Evolutionary conservation across 1,140 invertebrate species (phyloP), one percentile per base, ranked within the genome.

Genomic region (Pseudoatta argentina): DNA sequence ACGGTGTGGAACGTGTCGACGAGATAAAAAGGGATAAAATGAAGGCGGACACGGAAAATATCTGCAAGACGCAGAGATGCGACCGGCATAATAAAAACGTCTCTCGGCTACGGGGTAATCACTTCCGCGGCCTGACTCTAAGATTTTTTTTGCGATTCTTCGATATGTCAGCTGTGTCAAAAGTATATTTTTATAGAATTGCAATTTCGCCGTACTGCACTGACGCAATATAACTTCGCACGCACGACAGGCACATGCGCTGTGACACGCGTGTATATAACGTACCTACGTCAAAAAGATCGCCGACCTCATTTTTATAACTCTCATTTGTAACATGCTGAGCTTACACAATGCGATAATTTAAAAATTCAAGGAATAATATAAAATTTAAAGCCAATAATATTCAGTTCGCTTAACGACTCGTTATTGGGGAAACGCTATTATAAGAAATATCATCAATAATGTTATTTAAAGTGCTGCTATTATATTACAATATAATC

Each of bases 151-250:
- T 81, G 51, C 16, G 0, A 66, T 4, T 44, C 14, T 24, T 39
- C 53, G 10, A 57, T 39, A 57, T 14, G 14, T 18, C 63, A 48
- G 18, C 27, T 71, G 53, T 55, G 21, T 81, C 34, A 21, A 71
- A 81, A 71, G 34, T 81, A 69, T 81, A 81, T 81, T 81, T 81
- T 81, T 81, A 81, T 81, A 81, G 57, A 21, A 16, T 5, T 21
- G 18, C 64, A 81, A 69, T 69, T 81, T 81, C 6, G 27, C 14
- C 44, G 30, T 67, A n/a, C 16, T n/a, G 57, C 57, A 34, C 30
- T 12, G 53, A 18, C n/a, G 63, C 63, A 3, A 44, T 27, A 30
- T 81, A 69, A 44, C 39, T 81, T 39, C 18, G 18, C 21, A 71
- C 53, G 21, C 12, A 10, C 14, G 48, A 55, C 14, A 53, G 7